phyloP scores from a whole-genome alignment of 2,888 invertebrate genomes.

The Dendrolimus houi region DNA sequence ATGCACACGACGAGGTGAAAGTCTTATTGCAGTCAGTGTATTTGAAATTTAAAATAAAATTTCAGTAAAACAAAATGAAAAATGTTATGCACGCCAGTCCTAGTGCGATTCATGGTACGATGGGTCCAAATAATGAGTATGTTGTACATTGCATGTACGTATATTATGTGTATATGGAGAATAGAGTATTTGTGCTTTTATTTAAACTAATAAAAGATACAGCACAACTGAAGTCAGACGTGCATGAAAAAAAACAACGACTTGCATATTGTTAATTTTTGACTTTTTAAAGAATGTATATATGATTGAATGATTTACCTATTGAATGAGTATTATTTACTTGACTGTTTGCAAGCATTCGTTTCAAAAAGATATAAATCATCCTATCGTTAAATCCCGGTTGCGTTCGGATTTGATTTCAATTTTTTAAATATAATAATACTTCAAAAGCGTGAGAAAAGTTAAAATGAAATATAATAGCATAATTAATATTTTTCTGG shows the following conservation, averaged over 20 bases:
- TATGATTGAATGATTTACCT: too few relatives aligned
- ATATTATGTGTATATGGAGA: not conserved
- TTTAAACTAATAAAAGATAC: conserved; percentile 1
- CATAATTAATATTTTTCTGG: too few relatives aligned
- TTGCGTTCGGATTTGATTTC: too few relatives aligned
- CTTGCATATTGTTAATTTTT: not conserved
- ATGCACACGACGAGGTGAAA: too few relatives aligned
- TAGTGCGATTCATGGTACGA: conserved; percentile 24
- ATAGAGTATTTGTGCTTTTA: not conserved
- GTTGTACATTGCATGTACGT: conserved; percentile 8
- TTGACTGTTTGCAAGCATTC: too few relatives aligned
- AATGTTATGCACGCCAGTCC: conserved; percentile 12
- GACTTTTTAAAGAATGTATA: not conserved
- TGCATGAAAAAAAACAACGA: not conserved
- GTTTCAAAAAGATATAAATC: too few relatives aligned
- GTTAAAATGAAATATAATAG: too few relatives aligned
- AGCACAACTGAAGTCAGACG: not conserved
- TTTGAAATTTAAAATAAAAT: not conserved
- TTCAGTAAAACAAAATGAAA: not conserved
- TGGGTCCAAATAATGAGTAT: conserved; percentile 31
- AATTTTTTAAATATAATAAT: too few relatives aligned
- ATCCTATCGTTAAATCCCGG: too few relatives aligned
- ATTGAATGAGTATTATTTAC: too few relatives aligned
- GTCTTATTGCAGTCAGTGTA: too few relatives aligned
- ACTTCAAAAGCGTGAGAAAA: too few relatives aligned